phyloP scores from a whole-genome alignment of 2,797 vertebrate species.

The Scyliorhinus canicula region DNA sequence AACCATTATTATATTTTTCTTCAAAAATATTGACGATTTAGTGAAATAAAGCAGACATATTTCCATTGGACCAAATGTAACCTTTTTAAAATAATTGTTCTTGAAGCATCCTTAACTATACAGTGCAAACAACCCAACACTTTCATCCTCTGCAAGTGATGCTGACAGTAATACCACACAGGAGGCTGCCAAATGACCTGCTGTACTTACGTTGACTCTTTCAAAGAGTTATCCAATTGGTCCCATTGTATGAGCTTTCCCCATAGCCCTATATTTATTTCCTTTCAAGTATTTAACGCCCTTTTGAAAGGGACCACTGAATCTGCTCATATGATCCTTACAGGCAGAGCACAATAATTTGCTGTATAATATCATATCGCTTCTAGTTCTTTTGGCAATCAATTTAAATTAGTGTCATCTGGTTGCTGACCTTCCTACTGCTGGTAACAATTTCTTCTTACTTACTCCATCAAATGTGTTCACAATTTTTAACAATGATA shows the following conservation, averaged over 20 bases:
- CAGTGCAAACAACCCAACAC: no score
- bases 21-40: neutral
- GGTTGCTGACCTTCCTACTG: neutral
- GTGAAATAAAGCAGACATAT: neutral
- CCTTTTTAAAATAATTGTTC: no score
- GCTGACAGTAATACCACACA: neutral
- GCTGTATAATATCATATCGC: neutral
- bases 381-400: neutral
- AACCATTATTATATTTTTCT: neutral
- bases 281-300: neutral
- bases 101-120: no score
- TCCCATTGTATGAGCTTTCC: neutral
- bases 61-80: neutral
- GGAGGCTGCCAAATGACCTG: neutral
- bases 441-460: neutral
- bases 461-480: neutral
- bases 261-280: neutral
- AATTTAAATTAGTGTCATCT: neutral
- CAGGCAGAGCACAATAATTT: neutral
- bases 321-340: neutral
- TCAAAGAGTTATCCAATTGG: neutral
- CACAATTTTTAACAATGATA: no score
- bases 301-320: neutral
- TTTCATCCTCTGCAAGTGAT: no score
- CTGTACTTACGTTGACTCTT: neutral